phyloP scores from a whole-genome alignment of 2,797 vertebrate species.

The Anguilla pacifica region DNA sequence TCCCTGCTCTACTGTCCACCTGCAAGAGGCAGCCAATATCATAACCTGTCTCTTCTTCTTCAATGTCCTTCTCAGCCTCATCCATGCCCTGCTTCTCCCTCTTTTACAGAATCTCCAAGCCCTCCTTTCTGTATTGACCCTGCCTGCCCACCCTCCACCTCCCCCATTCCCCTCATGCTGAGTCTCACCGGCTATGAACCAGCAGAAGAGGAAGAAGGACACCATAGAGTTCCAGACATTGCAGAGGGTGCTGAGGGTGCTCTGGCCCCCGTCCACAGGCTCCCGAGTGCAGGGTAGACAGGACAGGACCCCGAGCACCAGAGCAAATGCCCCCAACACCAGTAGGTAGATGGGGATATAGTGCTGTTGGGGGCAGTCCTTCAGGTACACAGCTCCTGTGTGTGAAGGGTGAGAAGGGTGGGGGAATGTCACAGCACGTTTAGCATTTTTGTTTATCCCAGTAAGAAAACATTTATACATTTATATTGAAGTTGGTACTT shows the following conservation, averaged over 20 bases:
- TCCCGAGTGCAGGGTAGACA: slow-evolving; percentile 55
- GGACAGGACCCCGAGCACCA: slow-evolving; percentile 51
- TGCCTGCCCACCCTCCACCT: background rate
- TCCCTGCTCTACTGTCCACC: background rate
- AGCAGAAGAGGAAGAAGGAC: slow-evolving; percentile 61
- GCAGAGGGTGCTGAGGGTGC: slow-evolving; percentile 18
- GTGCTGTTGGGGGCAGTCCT: slow-evolving; percentile 66
- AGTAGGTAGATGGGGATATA: slow-evolving; percentile 74
- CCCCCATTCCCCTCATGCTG: background rate
- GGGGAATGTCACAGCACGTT: background rate
- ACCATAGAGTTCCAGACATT: slow-evolving; percentile 50
- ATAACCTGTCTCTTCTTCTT: background rate
- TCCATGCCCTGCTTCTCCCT: background rate
- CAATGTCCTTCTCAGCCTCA: background rate
- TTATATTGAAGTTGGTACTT: slow-evolving; percentile 40
- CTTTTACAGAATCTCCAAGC: background rate
- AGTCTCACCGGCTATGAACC: slow-evolving; percentile 71
- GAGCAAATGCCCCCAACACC: slow-evolving; percentile 60
- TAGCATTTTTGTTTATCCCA: background rate
- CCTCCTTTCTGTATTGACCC: background rate
- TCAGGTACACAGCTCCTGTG: slow-evolving; percentile 61
- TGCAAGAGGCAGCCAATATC: background rate
- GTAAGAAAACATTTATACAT: background rate
- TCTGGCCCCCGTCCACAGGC: background rate
- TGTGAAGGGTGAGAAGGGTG: background rate